Percentiles rank a stretch among this genome's conserved stretches.
Conservation (phyloP, 2,797 vertebrate genomes). For the Propithecus deckenii region DNA sequence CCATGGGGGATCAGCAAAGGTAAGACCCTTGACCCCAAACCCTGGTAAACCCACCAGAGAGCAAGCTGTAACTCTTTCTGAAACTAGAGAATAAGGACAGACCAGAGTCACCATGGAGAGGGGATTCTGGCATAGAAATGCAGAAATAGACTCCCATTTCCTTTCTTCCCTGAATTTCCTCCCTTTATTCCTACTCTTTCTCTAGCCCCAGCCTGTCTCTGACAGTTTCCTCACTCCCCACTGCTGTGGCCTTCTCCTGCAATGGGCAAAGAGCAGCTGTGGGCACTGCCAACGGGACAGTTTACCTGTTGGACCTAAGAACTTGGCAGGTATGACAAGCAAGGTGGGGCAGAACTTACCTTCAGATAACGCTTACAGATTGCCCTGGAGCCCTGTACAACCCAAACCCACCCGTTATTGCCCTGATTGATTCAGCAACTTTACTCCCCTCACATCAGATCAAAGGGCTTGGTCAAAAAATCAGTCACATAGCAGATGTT, state of each 20-base stretch:
- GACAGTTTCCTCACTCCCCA: conserved; percentile 74
- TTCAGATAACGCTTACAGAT: not conserved
- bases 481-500: not conserved
- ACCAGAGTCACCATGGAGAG: not conserved
- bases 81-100: not conserved
- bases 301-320: conserved; percentile 87
- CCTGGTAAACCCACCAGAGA: not conserved
- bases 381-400: not conserved
- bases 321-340: conserved; percentile 86
- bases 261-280: conserved; percentile 85
- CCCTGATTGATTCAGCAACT: not conserved
- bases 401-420: not conserved
- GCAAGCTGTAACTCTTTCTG: not conserved
- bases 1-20: conserved; percentile 27
- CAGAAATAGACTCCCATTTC: not conserved
- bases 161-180: not conserved
- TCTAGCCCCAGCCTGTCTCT: conserved; percentile 55
- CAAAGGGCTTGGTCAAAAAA: not conserved
- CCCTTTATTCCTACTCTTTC: not conserved
- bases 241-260: conserved; percentile 83
- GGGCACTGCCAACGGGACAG: conserved; percentile 86
- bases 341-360: not conserved
- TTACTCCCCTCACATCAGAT: not conserved
- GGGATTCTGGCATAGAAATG: not conserved
- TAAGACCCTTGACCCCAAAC: not conserved